Percentiles rank a stretch among this genome's conserved stretches.
Evolutionary conservation across 2,888 invertebrate species (phyloP).

Genomic region (Drosophila parthenogenetica): DNA sequence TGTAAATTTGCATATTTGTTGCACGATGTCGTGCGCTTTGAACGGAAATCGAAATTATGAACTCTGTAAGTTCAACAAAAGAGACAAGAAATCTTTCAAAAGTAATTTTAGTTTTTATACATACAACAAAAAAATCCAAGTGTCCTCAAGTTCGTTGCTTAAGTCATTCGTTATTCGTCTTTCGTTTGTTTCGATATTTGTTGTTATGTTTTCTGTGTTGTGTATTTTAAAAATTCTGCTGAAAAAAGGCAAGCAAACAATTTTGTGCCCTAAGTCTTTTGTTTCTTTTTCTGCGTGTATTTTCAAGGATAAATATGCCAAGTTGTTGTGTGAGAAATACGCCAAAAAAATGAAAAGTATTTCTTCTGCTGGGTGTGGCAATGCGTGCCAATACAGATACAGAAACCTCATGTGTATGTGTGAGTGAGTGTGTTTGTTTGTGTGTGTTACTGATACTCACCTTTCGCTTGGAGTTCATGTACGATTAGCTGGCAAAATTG

Average conservation of each 20-base stretch:
- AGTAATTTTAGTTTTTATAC: constrained; percentile 5
- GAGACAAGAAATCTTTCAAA: background rate
- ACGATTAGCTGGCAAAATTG: constrained; percentile 74
- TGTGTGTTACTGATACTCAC: constrained; percentile 38
- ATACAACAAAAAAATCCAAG: background rate
- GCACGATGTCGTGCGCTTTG: constrained; percentile 68
- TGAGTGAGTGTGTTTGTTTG: background rate
- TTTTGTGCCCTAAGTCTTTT: constrained; percentile 64
- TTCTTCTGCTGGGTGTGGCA: constrained; percentile 51
- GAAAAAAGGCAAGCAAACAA: constrained; percentile 56
- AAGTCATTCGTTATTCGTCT: constrained; percentile 46
- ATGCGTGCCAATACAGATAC: constrained; percentile 11
- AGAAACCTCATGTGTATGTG: background rate
- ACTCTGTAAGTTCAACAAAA: constrained; percentile 29
- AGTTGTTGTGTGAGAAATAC: constrained; percentile 55
- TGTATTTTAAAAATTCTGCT: constrained; percentile 59
- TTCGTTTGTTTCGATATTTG: constrained; percentile 5
- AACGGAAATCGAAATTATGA: constrained; percentile 41
- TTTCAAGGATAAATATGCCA: constrained; percentile 66
- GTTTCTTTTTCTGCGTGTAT: constrained; percentile 38
- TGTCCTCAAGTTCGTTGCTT: constrained; percentile 8
- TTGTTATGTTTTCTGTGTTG: constrained; percentile 16
- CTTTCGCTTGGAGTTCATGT: constrained; percentile 76
- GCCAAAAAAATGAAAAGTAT: constrained; percentile 42
- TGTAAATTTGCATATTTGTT: constrained; percentile 58